Evolutionary conservation across 2,113 vertebrate species (phyloP), one percentile per base, ranked within the genome.

Genomic region (Psettodes erumei): DNA sequence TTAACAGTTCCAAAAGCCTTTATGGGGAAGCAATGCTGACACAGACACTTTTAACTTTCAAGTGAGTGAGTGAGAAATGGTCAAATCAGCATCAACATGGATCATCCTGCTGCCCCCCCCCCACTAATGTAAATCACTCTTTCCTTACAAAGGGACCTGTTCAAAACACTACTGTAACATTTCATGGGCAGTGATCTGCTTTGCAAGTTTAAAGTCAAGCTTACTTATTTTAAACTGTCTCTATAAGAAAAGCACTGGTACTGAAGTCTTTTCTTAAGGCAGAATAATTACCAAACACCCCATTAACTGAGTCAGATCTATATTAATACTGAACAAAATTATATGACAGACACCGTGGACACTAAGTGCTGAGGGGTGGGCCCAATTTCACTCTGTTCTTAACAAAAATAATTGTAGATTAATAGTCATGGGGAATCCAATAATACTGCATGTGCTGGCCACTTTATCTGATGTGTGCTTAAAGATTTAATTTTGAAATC

Each of bases 21-120:
- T 40, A 71, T 33, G 59, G 67, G 71, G 76, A 86, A 76, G 75
- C 42, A n/a, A 59, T 85, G 87, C 89, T 89, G 89, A 93, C 88
- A 86, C 33, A 69, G 54, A 74, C 69, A 85, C 75, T 85, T 88
- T 84, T 21, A 37, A 50, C 67, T 71, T 69, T 83, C 9, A 51
- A 64, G 45, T 35, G 58, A 65, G 63, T 3, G 40, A 79, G 28
- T 30, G 59, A n/a, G n/a, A 79, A 79, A 63, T 1, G 42, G 48
- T 75, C 62, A 74, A 16, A 72, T 73, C 83, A 76, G 81, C 71
- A n/a, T n/a, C n/a, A 70, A 19, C 70, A 12, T 1, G 53, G 50
- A 42, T 35, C 73, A 55, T 73, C 73, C 65, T 71, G 70, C 65
- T 71, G 70, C 50, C 59, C 51, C 50, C 9, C 28, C 35, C 28